phyloP scores from a whole-genome alignment of 2,888 invertebrate species.

The Saturnia japonica region DNA sequence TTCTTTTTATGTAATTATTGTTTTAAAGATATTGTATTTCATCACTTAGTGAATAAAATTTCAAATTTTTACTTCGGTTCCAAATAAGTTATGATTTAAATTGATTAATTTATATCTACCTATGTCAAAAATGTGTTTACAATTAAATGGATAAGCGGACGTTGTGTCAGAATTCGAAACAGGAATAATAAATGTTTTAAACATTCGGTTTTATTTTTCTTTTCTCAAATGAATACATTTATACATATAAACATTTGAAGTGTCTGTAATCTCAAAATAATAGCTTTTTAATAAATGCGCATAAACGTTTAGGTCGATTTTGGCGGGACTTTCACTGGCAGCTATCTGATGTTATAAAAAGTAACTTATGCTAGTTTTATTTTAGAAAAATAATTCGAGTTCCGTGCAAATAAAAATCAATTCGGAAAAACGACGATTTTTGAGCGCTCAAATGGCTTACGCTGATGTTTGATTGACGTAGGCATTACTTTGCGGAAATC shows the following conservation, averaged over 20 bases:
- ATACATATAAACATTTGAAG: not conserved
- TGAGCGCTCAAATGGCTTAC: too few species aligned
- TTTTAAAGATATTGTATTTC: conserved; percentile 33
- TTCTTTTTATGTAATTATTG: conserved; percentile 33
- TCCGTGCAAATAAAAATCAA: too few species aligned
- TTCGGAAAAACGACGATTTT: too few species aligned
- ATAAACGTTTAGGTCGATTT: too few species aligned
- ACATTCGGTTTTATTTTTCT: conserved; percentile 37
- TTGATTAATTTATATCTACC: conserved; percentile 46
- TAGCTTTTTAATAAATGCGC: too few species aligned
- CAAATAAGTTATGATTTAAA: conserved; percentile 39
- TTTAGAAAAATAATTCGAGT: too few species aligned
- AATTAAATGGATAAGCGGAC: conserved; percentile 55
- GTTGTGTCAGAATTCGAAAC: conserved; percentile 58
- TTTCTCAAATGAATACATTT: not conserved
- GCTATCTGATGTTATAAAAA: too few species aligned
- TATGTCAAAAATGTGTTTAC: conserved; percentile 44
- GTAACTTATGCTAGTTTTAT: too few species aligned
- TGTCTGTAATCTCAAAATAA: too few species aligned
- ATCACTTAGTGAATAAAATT: conserved; percentile 21
- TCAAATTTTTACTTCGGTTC: conserved; percentile 27
- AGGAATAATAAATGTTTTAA: conserved; percentile 73
- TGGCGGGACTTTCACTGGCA: too few species aligned
- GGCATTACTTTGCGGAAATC: too few species aligned
- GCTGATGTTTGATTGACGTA: too few species aligned